A percentile compares a stretch with the other conserved stretches of the same genome.
Conservation (phyloP, 2,113 vertebrate species). For the Hiodon tergisus region DNA sequence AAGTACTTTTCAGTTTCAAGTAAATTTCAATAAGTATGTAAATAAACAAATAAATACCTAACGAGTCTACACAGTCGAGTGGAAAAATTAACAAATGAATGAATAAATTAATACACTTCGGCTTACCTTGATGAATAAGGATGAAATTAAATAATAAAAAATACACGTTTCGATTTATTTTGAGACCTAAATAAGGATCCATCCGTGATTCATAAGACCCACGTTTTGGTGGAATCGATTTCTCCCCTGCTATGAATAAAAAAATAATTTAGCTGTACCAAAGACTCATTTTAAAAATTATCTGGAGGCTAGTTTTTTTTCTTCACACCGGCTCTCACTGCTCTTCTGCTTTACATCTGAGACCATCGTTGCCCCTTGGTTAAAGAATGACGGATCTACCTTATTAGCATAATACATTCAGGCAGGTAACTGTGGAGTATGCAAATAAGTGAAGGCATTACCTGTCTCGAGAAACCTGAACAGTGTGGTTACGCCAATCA, state of each 20-base stretch:
- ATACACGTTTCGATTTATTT: slow-evolving; percentile 44
- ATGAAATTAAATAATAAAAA: slow-evolving; percentile 46
- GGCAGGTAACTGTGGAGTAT: slow-evolving; percentile 11
- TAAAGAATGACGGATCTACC: slow-evolving; percentile 43
- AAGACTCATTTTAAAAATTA: slow-evolving; percentile 38
- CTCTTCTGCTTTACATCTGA: slow-evolving; percentile 27
- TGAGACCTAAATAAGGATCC: slow-evolving; percentile 54
- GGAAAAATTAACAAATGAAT: no score
- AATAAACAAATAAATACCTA: background rate
- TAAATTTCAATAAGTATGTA: background rate
- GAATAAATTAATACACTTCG: no score
- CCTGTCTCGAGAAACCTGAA: background rate
- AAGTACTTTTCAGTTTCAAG: no score
- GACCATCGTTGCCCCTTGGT: slow-evolving; percentile 36
- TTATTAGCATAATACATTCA: slow-evolving; percentile 67
- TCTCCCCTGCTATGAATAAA: slow-evolving; percentile 28
- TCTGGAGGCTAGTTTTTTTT: slow-evolving; percentile 34
- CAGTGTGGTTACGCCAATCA: background rate
- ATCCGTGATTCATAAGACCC: slow-evolving; percentile 55
- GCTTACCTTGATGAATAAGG: slow-evolving; percentile 65
- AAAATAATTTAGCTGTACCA: slow-evolving; percentile 32
- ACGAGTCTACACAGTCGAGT: background rate
- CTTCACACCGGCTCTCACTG: slow-evolving; percentile 34
- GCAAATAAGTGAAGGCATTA: slow-evolving; percentile 5
- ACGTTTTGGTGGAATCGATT: slow-evolving; percentile 35